phyloP scores from a whole-genome alignment of 2,113 vertebrate species.

The Saiga tatarica region DNA sequence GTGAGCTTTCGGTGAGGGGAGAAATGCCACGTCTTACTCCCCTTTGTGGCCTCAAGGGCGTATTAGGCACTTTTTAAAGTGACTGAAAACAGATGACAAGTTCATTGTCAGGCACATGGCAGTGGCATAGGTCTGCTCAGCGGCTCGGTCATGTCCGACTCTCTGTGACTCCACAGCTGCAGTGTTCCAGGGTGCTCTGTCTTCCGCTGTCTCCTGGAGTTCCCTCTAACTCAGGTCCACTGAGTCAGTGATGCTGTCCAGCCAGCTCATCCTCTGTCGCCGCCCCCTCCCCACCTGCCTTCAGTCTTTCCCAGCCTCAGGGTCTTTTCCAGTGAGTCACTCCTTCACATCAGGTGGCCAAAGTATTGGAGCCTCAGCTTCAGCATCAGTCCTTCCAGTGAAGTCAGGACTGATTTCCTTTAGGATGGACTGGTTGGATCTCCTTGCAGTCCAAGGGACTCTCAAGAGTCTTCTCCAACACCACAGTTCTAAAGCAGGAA shows the following conservation, averaged over 20 bases:
- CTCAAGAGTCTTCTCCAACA: background rate
- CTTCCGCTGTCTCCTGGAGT: background rate
- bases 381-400: background rate
- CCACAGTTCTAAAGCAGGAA: background rate
- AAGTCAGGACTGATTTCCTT: background rate
- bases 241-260: background rate
- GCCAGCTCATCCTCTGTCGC: background rate
- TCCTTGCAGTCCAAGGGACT: background rate
- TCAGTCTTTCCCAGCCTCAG: background rate
- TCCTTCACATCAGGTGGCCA: background rate
- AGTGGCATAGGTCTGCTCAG: background rate
- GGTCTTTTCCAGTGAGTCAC: background rate
- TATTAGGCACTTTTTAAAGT: background rate
- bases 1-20: background rate
- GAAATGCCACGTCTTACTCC: background rate
- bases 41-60: background rate
- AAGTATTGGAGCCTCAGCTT: background rate
- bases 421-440: background rate
- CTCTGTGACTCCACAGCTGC: background rate
- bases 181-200: background rate
- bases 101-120: background rate
- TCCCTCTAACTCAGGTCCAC: background rate
- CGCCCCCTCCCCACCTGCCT: background rate
- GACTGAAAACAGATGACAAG: background rate
- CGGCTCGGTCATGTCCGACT: fast-evolving